A percentile compares a stretch with the other conserved stretches of the same genome.
Evolutionary conservation across 2,797 vertebrate genomes (phyloP).

Genomic region (Diceros bicornis): DNA sequence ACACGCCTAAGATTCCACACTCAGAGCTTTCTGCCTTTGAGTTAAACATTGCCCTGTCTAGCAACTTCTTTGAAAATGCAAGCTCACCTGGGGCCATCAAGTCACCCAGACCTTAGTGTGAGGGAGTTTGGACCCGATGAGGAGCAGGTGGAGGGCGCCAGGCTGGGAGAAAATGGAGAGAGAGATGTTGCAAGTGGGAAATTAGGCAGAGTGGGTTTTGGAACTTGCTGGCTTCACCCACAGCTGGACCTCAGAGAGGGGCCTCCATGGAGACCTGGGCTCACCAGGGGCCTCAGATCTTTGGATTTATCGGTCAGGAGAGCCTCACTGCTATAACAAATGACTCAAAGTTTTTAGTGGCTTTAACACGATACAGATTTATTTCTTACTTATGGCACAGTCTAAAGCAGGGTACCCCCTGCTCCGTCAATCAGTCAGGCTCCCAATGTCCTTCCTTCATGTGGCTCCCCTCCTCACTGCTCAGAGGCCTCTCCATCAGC

Average conservation of each 20-base stretch:
- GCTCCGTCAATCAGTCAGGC: neutral
- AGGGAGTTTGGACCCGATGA: neutral
- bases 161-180: neutral
- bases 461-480: neutral
- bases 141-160: neutral
- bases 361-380: neutral
- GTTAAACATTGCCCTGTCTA: neutral
- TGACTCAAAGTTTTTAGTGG: neutral
- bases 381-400: neutral
- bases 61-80: neutral
- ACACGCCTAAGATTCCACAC: neutral
- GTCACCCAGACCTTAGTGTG: neutral
- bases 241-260: neutral
- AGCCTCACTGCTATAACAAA: neutral
- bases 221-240: neutral
- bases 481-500: neutral
- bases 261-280: neutral
- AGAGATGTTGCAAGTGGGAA: neutral
- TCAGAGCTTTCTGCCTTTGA: neutral
- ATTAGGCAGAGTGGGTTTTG: neutral
- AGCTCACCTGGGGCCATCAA: neutral
- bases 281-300: neutral
- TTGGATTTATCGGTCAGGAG: neutral
- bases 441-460: neutral
- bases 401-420: neutral